phyloP scores from a whole-genome alignment of 2,888 invertebrate species.

The Scaptomyza cyrtandrae region DNA sequence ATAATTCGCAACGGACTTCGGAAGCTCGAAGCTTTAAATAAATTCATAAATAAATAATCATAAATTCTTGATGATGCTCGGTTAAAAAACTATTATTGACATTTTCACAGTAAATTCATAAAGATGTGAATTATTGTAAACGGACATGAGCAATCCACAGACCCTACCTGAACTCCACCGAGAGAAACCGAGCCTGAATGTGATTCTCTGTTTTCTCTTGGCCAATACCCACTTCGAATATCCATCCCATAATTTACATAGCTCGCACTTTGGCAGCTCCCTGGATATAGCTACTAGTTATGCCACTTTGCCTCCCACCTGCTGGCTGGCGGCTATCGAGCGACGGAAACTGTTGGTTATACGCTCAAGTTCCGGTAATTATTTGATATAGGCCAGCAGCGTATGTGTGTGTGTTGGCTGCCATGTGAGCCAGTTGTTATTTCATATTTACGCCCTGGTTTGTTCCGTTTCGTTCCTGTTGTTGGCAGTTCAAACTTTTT shows the following conservation, averaged over 20 bases:
- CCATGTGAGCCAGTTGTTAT: conserved; percentile 35
- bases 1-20: conserved; percentile 6
- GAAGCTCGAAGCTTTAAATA: conserved; percentile 56
- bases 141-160: conserved; percentile 65
- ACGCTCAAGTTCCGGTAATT: conserved; percentile 75
- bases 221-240: conserved; percentile 27
- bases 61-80: conserved; percentile 45
- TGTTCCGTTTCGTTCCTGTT: conserved; percentile 27
- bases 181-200: not conserved
- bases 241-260: conserved; percentile 40
- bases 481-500: conserved; percentile 46
- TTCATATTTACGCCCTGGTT: conserved; percentile 43
- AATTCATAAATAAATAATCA: conserved; percentile 39
- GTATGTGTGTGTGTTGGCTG: conserved; percentile 3
- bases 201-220: not conserved
- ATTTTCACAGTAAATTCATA: conserved; percentile 54
- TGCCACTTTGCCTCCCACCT: not conserved
- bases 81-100: conserved; percentile 76
- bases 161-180: not conserved
- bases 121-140: conserved; percentile 67
- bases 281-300: conserved; percentile 13
- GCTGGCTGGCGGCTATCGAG: conserved; percentile 25
- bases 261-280: conserved; percentile 33
- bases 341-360: conserved; percentile 75
- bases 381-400: conserved; percentile 71